Evolutionary conservation across 2,888 invertebrate species (phyloP), one percentile per base, ranked within the genome.

Genomic region (Apeira syringaria): DNA sequence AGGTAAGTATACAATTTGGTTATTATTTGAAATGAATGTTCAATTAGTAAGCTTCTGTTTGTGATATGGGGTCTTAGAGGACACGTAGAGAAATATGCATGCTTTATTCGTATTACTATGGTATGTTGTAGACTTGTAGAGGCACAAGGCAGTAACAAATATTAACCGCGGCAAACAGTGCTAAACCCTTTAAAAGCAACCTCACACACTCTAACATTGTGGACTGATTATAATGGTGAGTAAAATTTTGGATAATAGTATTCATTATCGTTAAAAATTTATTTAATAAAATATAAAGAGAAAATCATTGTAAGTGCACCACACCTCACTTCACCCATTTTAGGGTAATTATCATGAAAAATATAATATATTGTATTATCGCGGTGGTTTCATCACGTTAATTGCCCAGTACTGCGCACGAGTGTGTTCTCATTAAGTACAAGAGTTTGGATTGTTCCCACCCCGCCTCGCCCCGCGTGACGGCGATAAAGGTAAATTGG

Each of bases 1-100:
- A 70, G 86, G 88, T 88, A 80, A 88, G 88, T 87, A 72, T 63
- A 50, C 42, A 38, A 41, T 53, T 61, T 75, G 67, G 10, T 27
- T 38, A 37, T 50, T 59, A 54, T 52, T 61, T 60, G 37, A 20
- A 31, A 44, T 58, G 52, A 54, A 62, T 67, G 64, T 76, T 59
- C 57, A 52, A 45, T 56, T 56, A 55, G 53, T 48, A 59, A 59
- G 77, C 80, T 81, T 83, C 60, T 79, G 81, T 77, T 65, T 80
- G 77, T 80, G 67, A 67, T 66, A 62, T 66, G 77, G 81, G 80
- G 69, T 64, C 57, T 71, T 61, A 74, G 68, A 66, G 53, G 47
- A 46, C 48, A 53, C 50, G 67, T 70, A 72, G 74, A 68, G 64
- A 70, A n/a, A n/a, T n/a, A 68, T 77, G 85, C 85, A 84, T 85